Conservation (phyloP, 2,113 vertebrate genomes). For the Chaenogobius annularis region DNA sequence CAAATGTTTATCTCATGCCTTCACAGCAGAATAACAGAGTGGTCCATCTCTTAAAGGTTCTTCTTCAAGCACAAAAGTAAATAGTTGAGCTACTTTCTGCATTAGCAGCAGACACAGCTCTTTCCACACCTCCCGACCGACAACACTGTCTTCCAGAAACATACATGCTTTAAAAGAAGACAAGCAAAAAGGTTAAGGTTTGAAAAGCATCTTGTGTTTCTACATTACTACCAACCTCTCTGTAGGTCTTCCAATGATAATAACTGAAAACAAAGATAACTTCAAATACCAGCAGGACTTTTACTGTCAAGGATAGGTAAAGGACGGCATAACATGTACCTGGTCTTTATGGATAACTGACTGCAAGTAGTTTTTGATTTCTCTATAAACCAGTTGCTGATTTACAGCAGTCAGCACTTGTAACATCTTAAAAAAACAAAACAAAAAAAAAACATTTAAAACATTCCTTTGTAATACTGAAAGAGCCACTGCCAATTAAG, state of each 20-base stretch:
- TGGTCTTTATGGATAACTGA: slow-evolving; percentile 53
- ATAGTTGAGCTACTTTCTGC: slow-evolving; percentile 63
- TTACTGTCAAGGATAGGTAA: slow-evolving; percentile 1
- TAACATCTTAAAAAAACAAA: slow-evolving; percentile 76
- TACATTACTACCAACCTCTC: slow-evolving; percentile 59
- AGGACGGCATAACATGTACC: slow-evolving; percentile 44
- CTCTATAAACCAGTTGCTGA: slow-evolving; percentile 61
- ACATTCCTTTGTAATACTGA: not conserved
- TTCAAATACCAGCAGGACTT: not conserved
- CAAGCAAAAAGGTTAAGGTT: not conserved
- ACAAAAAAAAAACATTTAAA: not conserved
- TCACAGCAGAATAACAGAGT: slow-evolving; percentile 76
- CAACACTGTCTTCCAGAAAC: slow-evolving; percentile 82
- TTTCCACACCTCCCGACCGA: slow-evolving; percentile 75
- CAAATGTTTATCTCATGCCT: slow-evolving; percentile 71
- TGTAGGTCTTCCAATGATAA: slow-evolving; percentile 70
- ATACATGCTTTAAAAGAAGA: slow-evolving; percentile 77
- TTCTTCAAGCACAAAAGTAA: slow-evolving; percentile 66
- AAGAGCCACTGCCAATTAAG: not conserved
- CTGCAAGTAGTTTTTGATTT: slow-evolving; percentile 58
- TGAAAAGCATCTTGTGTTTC: not conserved
- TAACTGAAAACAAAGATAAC: slow-evolving; percentile 53
- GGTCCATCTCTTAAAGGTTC: slow-evolving; percentile 48
- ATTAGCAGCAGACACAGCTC: slow-evolving; percentile 65
- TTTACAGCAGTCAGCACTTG: slow-evolving; percentile 65